Percentiles rank a stretch among this genome's conserved stretches.
Conservation (phyloP, 2,888 invertebrate species). For the Argyresthia albistria region DNA sequence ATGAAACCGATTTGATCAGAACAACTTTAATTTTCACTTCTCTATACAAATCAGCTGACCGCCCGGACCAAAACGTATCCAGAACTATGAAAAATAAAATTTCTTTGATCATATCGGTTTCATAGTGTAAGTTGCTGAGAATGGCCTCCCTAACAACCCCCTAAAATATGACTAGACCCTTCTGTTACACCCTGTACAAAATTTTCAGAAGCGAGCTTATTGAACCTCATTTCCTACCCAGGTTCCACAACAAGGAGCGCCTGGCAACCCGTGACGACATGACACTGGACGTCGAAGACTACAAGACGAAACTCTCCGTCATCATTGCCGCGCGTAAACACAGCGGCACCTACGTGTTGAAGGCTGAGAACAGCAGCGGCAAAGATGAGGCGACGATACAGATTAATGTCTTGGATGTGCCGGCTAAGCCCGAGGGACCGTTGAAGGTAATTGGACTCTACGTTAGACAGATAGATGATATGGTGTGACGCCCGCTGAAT, state of each 20-base stretch:
- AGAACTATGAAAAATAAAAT: too few relatives aligned
- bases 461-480: background rate
- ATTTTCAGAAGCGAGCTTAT: too few relatives aligned
- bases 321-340: constrained; percentile 81
- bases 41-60: too few relatives aligned
- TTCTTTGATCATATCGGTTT: too few relatives aligned
- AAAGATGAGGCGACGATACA: constrained; percentile 90
- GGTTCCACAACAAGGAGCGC: constrained; percentile 88
- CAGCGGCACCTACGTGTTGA: constrained; percentile 86
- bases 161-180: too few relatives aligned
- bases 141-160: too few relatives aligned
- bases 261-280: constrained; percentile 78
- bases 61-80: too few relatives aligned
- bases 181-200: too few relatives aligned
- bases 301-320: constrained; percentile 86
- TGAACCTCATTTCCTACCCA: constrained; percentile 13
- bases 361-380: constrained; percentile 92
- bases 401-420: constrained; percentile 88
- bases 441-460: constrained; percentile 72
- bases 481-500: too few relatives aligned
- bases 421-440: constrained; percentile 94
- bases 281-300: constrained; percentile 85
- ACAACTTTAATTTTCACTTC: too few relatives aligned
- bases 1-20: too few relatives aligned
- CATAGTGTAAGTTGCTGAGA: too few relatives aligned